These are phyloP conservation scores for Pogonophryne albipinna DNA, from an alignment of 2,797 vertebrate genomes.

Conservation along the genomic window DNA sequence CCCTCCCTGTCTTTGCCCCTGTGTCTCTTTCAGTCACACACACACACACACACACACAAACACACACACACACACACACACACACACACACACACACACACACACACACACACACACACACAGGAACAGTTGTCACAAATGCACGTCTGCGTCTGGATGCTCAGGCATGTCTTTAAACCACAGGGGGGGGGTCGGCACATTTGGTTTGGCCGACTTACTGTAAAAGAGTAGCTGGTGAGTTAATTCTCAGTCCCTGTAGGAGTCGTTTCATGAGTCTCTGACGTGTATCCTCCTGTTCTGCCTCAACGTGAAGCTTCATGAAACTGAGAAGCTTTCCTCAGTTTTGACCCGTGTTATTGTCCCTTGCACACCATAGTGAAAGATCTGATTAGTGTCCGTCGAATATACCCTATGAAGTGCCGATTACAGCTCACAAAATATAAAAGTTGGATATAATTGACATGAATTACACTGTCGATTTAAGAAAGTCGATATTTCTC, in stretches of 20 bases:
- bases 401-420: too few relatives aligned
- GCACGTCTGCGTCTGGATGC: conserved; percentile 3
- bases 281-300: not conserved
- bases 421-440: too few relatives aligned
- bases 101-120: conserved; percentile 9
- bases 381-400: too few relatives aligned
- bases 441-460: too few relatives aligned
- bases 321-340: too few relatives aligned
- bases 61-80: not conserved
- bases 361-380: not conserved
- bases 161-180: conserved; percentile 3
- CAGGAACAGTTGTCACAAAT: too few relatives aligned
- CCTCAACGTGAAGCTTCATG: conserved; percentile 8
- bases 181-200: not conserved
- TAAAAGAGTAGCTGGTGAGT: not conserved
- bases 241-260: not conserved
- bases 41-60: too few relatives aligned
- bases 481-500: too few relatives aligned
- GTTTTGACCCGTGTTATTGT: too few relatives aligned
- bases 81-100: conserved; percentile 5
- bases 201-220: not conserved
- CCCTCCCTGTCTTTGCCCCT: conserved; percentile 18
- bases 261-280: conserved; percentile 8
- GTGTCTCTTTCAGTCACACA: conserved; percentile 8
- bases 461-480: too few relatives aligned